Evolutionary conservation across 53 echinoderm and acorn worm genomes (phyloP), one percentile per base, ranked within the genome.

Genomic region (Crossaster papposus): DNA sequence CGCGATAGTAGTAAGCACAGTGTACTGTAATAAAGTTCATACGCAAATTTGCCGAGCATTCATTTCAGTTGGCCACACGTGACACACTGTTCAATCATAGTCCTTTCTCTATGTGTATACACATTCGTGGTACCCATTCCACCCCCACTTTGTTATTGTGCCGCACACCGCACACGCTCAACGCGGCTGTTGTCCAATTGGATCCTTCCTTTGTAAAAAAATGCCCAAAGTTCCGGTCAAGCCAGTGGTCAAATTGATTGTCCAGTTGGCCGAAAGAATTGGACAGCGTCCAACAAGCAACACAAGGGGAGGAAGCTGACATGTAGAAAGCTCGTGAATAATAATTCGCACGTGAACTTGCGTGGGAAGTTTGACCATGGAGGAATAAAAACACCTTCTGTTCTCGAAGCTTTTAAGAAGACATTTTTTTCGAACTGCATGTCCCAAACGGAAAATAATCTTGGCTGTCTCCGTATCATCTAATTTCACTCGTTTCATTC

Each of bases 11-110:
- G n/a, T n/a, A n/a, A n/a, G 22, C 58, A 70, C 83, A 35, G 70
- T 70, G 65, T 83, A 83, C 70, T 38, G 50, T 83, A 81, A 74
- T 79, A 81, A 87, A 76, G 87, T 76, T 87, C 87, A 87, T 87
- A 87, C 76, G 87, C 87, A 87, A 87, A 87, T 87, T 87, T 24
- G 20, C 55, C 33, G 26, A 34, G 87, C 87, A 87, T 87, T 87
- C 87, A 77, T 77, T 37, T 58, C 36, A 14, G 62, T 24, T 76
- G 55, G 77, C 50, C 75, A 77, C 87, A 87, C 87, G 87, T 87
- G 87, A 87, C 75, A 23, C 75, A 23, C 58, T 24, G 63, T 51
- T 71, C 83, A 51, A 70, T 51, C 2, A n/a, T n/a, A n/a, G n/a
- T n/a, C n/a, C n/a, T n/a, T n/a, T 14, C 18, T 51, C 17, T 54